A percentile compares a stretch with the other conserved stretches of the same genome.
Conservation (phyloP, 2,888 invertebrate species). For the Acleris literana region DNA sequence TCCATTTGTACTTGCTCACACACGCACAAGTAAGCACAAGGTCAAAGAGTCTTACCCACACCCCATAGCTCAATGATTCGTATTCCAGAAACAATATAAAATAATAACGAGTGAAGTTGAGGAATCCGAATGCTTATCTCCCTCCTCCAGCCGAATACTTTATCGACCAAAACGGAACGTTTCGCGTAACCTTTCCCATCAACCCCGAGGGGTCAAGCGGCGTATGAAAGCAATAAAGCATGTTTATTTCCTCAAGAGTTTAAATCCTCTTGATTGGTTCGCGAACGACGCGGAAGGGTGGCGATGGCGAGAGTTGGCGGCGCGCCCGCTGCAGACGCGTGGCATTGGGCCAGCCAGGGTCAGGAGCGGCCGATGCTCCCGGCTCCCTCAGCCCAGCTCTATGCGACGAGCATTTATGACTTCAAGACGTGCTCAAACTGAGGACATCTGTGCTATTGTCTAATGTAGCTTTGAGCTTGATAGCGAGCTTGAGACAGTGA, state of each 20-base stretch:
- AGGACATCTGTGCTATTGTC: not conserved
- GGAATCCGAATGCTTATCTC: too few relatives aligned
- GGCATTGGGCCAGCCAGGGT: constrained; percentile 83
- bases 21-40: too few relatives aligned
- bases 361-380: constrained; percentile 81
- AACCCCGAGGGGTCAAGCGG: constrained; percentile 13
- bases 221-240: constrained; percentile 13
- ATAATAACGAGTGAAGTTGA: too few relatives aligned
- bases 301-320: constrained; percentile 58
- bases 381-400: constrained; percentile 52
- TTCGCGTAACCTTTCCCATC: not conserved
- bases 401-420: constrained; percentile 16
- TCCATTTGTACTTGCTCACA: too few relatives aligned
- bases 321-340: constrained; percentile 64
- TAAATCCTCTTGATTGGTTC: constrained; percentile 51
- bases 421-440: constrained; percentile 11
- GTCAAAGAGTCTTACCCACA: too few relatives aligned
- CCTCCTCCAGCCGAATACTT: too few relatives aligned
- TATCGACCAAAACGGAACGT: too few relatives aligned
- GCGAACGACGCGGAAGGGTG: constrained; percentile 76
- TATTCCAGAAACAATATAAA: too few relatives aligned
- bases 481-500: not conserved
- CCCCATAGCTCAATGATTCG: too few relatives aligned
- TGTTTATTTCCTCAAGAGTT: constrained; percentile 28
- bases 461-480: constrained; percentile 1